A percentile compares a stretch with the other conserved stretches of the same genome.
phyloP scores from a whole-genome alignment of 2,113 vertebrate species.

The Chaetodon trifascialis region DNA sequence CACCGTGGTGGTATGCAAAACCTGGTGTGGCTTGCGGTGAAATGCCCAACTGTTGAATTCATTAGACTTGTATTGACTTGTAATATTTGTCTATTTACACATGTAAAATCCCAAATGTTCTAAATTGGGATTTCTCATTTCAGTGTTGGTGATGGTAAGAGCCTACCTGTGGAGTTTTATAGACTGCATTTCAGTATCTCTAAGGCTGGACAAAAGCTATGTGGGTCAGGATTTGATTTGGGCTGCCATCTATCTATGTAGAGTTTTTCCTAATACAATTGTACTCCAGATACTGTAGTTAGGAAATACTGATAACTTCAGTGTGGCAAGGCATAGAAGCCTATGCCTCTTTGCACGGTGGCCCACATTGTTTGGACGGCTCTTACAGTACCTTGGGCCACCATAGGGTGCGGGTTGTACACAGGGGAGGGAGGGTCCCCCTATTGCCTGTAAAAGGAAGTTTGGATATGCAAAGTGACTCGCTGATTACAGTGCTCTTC shows the following conservation, averaged over 20 bases:
- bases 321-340: conserved; percentile 52
- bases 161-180: not conserved
- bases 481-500: conserved; percentile 42
- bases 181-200: not conserved
- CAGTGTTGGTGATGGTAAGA: not conserved
- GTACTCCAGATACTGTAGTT: conserved; percentile 44
- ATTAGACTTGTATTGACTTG: not conserved
- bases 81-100: not conserved
- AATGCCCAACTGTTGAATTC: conserved; percentile 5
- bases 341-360: conserved; percentile 25
- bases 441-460: conserved; percentile 70
- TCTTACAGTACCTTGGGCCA: conserved; percentile 37
- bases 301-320: conserved; percentile 63
- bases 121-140: not conserved
- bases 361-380: conserved; percentile 38
- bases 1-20: conserved; percentile 67
- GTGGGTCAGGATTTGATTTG: conserved; percentile 48
- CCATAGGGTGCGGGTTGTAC: conserved; percentile 42
- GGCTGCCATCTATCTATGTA: conserved; percentile 16
- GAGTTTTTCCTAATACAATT: conserved; percentile 43
- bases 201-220: conserved; percentile 21
- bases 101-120: conserved; percentile 1
- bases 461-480: conserved; percentile 75
- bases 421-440: conserved; percentile 27
- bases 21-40: conserved; percentile 25